phyloP scores from a whole-genome alignment of 2,113 vertebrate species.

The Enhydra lutris region DNA sequence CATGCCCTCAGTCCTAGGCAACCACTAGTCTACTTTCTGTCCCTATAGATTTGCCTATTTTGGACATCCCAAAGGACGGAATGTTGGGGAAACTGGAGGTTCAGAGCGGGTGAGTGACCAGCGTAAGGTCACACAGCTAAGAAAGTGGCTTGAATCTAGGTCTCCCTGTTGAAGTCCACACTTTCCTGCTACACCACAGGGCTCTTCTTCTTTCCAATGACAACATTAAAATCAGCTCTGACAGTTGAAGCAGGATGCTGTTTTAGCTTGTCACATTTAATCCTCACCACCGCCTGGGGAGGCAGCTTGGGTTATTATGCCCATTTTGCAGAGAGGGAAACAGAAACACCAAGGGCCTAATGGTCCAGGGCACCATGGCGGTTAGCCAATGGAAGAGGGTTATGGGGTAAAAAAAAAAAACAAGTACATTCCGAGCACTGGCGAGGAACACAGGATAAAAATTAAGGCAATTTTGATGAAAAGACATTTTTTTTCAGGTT shows the following conservation, averaged over 20 bases:
- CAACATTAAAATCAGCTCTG: background rate
- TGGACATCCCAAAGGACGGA: background rate
- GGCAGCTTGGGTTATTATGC: background rate
- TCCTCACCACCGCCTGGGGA: background rate
- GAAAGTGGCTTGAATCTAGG: background rate
- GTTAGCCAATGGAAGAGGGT: background rate
- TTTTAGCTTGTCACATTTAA: background rate
- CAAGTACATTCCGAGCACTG: background rate
- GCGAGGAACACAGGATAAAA: background rate
- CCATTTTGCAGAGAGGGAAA: background rate
- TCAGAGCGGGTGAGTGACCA: background rate
- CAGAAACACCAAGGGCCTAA: background rate
- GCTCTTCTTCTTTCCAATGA: background rate
- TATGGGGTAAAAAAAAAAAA: background rate
- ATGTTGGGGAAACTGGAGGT: background rate
- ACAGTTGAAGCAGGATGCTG: background rate
- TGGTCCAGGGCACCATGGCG: background rate
- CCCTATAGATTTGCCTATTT: background rate
- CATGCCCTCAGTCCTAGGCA: background rate
- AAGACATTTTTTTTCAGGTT: background rate
- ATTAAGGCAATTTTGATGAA: background rate
- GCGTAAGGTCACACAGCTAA: background rate
- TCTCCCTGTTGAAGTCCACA: too few relatives aligned
- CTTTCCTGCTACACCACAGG: too few relatives aligned
- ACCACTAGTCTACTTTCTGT: background rate